Percentiles rank a stretch among this genome's conserved stretches.
Evolutionary conservation across 1,140 invertebrate species (phyloP).

Genomic region (Plectrocnemia conspersa): DNA sequence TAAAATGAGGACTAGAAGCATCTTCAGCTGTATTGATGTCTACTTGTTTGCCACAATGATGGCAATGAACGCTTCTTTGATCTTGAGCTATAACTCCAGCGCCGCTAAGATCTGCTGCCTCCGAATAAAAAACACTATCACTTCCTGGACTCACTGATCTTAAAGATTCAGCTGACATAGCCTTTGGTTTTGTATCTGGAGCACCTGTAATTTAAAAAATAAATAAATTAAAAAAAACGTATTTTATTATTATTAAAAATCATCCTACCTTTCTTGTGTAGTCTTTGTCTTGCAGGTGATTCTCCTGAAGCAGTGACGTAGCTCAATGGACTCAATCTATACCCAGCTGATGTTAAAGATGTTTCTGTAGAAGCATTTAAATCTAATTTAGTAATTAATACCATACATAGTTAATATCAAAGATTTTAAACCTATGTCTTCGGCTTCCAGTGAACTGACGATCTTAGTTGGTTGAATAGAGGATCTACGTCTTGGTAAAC

Average conservation of each 20-base stretch:
- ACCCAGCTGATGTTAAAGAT: conserved; percentile 33
- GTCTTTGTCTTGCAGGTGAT: conserved; percentile 22
- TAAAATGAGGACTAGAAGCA: conserved; percentile 48
- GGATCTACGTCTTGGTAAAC: conserved; percentile 61
- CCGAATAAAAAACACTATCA: conserved; percentile 83
- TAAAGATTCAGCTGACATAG: conserved; percentile 77
- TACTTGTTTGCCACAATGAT: conserved; percentile 76
- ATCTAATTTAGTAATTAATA: neutral
- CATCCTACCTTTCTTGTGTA: conserved; percentile 28
- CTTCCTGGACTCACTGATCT: conserved; percentile 80
- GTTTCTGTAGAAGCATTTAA: conserved; percentile 24
- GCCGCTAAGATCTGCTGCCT: conserved; percentile 55
- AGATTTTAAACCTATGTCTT: conserved; percentile 44
- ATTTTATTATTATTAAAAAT: neutral
- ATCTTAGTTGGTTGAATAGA: conserved; percentile 50
- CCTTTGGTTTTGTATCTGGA: conserved; percentile 61
- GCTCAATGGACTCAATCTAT: conserved; percentile 33
- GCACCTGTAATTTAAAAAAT: conserved; percentile 21
- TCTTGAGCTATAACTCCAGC: conserved; percentile 39
- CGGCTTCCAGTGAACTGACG: conserved; percentile 49
- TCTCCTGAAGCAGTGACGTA: conserved; percentile 26
- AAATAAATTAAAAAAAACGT: conserved; percentile 2
- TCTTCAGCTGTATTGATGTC: conserved; percentile 52
- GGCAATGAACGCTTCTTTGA: conserved; percentile 58
- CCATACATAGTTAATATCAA: neutral